Evolutionary conservation across 2,888 invertebrate species (phyloP).

Genomic region (Ichneumoninae sp.): DNA sequence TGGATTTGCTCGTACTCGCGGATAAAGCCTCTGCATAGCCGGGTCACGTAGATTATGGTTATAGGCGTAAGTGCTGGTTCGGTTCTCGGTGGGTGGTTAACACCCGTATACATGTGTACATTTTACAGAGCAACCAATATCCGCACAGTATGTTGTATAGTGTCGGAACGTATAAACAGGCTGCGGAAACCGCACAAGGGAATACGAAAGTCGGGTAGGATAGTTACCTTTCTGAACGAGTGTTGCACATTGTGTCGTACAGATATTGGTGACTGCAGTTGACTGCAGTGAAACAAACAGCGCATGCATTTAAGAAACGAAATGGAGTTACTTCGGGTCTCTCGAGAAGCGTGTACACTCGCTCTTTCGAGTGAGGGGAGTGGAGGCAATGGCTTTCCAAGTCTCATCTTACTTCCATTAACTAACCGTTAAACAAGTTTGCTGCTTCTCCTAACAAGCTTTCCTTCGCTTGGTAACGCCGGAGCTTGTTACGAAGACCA

Average conservation of each 20-base stretch:
- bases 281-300: background rate
- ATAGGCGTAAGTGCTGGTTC: background rate
- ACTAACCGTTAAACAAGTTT: conserved; percentile 47
- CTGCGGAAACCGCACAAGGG: background rate
- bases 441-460: conserved; percentile 15
- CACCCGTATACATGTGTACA: conserved; percentile 6
- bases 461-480: background rate
- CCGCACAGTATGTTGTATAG: background rate
- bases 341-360: conserved; percentile 18
- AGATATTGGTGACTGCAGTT: conserved; percentile 13
- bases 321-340: conserved; percentile 5
- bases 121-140: conserved; percentile 1
- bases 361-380: background rate
- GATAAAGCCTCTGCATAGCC: conserved; percentile 21
- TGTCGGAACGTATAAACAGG: background rate
- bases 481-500: conserved; percentile 31
- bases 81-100: conserved; percentile 1
- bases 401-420: conserved; percentile 32
- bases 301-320: background rate
- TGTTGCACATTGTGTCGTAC: background rate
- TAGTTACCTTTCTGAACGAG: background rate
- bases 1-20: conserved; percentile 13
- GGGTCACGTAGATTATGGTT: conserved; percentile 13
- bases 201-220: background rate
- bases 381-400: conserved; percentile 9